These are phyloP conservation scores for Poeciliopsis turneri DNA, from an alignment of 2,797 vertebrate species.

Conservation along the genomic window DNA sequence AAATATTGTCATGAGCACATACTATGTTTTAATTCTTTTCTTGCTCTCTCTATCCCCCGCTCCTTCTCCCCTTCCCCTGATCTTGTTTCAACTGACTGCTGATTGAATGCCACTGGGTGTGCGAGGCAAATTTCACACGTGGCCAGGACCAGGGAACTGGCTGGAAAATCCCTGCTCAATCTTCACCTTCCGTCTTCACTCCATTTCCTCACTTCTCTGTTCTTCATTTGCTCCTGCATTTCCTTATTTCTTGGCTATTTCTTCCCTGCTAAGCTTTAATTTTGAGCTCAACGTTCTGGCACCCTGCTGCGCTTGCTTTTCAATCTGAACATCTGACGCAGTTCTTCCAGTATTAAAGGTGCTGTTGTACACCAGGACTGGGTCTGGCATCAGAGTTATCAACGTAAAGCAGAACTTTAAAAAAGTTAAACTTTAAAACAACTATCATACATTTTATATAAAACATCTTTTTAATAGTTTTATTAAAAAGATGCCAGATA, in stretches of 20 bases:
- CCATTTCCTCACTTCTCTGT: slow-evolving; percentile 43
- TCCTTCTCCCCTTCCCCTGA: slow-evolving; percentile 38
- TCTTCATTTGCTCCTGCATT: slow-evolving; percentile 7
- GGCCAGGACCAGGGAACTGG: slow-evolving; percentile 58
- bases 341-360: slow-evolving; percentile 23
- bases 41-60: not conserved
- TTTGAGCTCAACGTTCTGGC: not conserved
- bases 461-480: not conserved
- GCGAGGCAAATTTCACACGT: slow-evolving; percentile 72
- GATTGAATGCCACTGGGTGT: slow-evolving; percentile 71
- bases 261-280: slow-evolving; percentile 11
- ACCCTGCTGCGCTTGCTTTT: not conserved
- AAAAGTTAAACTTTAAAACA: not conserved
- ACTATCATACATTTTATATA: not conserved
- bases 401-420: not conserved
- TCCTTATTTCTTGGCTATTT: slow-evolving; percentile 24
- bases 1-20: not conserved
- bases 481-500: not conserved
- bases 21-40: not conserved
- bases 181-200: slow-evolving; percentile 53
- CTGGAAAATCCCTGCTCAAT: slow-evolving; percentile 71
- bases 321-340: slow-evolving; percentile 13
- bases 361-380: not conserved
- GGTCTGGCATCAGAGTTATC: not conserved
- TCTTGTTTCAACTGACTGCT: slow-evolving; percentile 54